phyloP scores from a whole-genome alignment of 2,888 invertebrate species.

The Erannis defoliaria region DNA sequence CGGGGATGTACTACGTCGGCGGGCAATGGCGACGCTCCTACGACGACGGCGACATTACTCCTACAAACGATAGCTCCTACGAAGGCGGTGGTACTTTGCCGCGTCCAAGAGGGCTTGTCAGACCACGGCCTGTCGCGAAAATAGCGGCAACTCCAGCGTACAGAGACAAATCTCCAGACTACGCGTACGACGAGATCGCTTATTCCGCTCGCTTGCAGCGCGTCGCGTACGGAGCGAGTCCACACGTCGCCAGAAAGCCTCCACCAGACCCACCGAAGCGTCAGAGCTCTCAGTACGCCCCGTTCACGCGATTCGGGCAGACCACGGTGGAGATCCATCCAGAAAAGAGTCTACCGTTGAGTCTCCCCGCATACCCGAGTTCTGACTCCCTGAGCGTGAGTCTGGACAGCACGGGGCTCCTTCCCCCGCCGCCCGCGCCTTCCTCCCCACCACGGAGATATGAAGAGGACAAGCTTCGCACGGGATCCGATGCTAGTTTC shows the following conservation, averaged over 20 bases:
- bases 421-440: conserved; percentile 89
- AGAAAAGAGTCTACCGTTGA: conserved; percentile 86
- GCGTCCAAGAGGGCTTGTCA: conserved; percentile 92
- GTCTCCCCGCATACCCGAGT: conserved; percentile 88
- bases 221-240: conserved; percentile 89
- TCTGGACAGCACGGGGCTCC: conserved; percentile 88
- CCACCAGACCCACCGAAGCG: conserved; percentile 94
- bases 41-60: conserved; percentile 96
- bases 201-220: conserved; percentile 81
- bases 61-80: conserved; percentile 90
- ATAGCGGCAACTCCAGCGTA: conserved; percentile 86
- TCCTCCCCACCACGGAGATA: conserved; percentile 87
- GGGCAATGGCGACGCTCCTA: conserved; percentile 92
- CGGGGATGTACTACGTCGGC: conserved; percentile 86
- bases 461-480: conserved; percentile 84
- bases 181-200: conserved; percentile 81
- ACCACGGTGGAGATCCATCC: conserved; percentile 88
- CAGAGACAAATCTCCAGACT: conserved; percentile 77
- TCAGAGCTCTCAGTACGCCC: conserved; percentile 86
- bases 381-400: conserved; percentile 88
- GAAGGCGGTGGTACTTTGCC: conserved; percentile 95
- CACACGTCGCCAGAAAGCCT: conserved; percentile 91
- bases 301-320: conserved; percentile 83
- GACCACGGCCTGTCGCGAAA: conserved; percentile 94
- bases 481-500: conserved; percentile 94